These are phyloP conservation scores for Apodemia mormo DNA, from an alignment of 2,888 invertebrate genomes.

Conservation along the genomic window DNA sequence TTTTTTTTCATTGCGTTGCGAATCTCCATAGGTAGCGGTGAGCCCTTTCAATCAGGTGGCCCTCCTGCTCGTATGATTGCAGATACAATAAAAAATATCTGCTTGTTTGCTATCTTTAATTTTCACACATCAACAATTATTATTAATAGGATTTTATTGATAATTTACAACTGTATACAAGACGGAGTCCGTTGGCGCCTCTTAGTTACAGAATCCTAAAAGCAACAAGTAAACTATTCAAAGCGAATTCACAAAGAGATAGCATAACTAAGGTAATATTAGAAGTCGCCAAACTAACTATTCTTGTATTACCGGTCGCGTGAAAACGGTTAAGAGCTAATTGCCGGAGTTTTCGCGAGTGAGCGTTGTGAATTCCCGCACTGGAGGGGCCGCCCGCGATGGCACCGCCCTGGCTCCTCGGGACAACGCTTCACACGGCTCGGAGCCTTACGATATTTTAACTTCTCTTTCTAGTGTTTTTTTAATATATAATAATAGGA, in stretches of 20 bases:
- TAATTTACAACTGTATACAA: no score
- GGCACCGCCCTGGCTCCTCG: constrained; percentile 31
- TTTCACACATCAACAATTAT: no score
- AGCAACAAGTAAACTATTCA: neutral
- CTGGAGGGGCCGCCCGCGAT: constrained; percentile 33
- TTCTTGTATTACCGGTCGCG: constrained; percentile 10
- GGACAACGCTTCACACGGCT: constrained; percentile 24
- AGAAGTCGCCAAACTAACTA: neutral
- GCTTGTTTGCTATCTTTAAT: no score
- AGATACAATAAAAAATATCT: no score
- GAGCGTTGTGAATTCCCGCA: constrained; percentile 17
- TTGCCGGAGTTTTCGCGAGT: constrained; percentile 31
- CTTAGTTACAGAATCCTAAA: neutral
- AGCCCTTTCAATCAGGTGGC: no score
- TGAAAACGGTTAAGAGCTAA: constrained; percentile 9
- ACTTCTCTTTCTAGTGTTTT: no score
- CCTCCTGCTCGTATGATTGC: no score
- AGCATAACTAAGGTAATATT: neutral
- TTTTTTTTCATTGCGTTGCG: no score
- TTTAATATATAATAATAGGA: no score
- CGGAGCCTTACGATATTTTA: neutral
- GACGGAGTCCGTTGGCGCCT: neutral
- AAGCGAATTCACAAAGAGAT: neutral
- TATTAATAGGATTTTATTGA: no score
- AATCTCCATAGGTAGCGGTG: no score